Percentiles rank a stretch among this genome's conserved stretches.
Evolutionary conservation across 30 jellyfish, hydroid and myxozoan species (phyloP).

Genomic region (Hydractinia echinata): DNA sequence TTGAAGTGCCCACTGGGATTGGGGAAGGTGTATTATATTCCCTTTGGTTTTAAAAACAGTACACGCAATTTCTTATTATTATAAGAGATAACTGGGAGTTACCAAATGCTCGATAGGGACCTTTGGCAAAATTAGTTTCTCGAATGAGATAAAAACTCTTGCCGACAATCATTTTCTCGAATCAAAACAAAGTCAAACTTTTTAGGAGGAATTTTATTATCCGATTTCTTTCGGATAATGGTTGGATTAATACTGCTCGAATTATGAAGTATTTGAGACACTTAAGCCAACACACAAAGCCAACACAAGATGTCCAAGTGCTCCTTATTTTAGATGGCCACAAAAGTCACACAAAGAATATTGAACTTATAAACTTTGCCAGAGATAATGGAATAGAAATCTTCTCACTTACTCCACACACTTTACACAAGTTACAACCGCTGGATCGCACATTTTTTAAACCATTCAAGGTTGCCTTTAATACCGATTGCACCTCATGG

Average conservation of each 20-base stretch:
- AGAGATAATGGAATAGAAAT: slow-evolving; percentile 27
- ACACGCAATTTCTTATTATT: too few relatives aligned
- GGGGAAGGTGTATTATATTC: too few relatives aligned
- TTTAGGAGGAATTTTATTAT: too few relatives aligned
- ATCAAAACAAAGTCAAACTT: too few relatives aligned
- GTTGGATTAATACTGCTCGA: neutral
- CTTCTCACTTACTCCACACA: slow-evolving; percentile 50
- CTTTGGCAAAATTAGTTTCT: too few relatives aligned
- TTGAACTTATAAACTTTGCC: slow-evolving; percentile 38
- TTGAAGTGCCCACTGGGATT: too few relatives aligned
- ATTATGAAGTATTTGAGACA: slow-evolving; percentile 8
- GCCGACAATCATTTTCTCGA: too few relatives aligned
- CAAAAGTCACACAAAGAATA: slow-evolving; percentile 27
- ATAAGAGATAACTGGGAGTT: too few relatives aligned
- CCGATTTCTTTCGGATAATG: too few relatives aligned
- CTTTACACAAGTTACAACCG: slow-evolving; percentile 63
- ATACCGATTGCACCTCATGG: slow-evolving; percentile 42
- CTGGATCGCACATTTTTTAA: slow-evolving; percentile 40
- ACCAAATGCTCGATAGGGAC: too few relatives aligned
- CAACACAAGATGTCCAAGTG: neutral
- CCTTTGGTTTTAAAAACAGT: too few relatives aligned
- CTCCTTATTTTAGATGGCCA: slow-evolving; percentile 59
- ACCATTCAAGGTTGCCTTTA: slow-evolving; percentile 25
- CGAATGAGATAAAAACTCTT: too few relatives aligned
- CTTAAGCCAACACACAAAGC: neutral